phyloP scores from a whole-genome alignment of 64 coral and sea anemone genomes.

The Montipora foliosa region DNA sequence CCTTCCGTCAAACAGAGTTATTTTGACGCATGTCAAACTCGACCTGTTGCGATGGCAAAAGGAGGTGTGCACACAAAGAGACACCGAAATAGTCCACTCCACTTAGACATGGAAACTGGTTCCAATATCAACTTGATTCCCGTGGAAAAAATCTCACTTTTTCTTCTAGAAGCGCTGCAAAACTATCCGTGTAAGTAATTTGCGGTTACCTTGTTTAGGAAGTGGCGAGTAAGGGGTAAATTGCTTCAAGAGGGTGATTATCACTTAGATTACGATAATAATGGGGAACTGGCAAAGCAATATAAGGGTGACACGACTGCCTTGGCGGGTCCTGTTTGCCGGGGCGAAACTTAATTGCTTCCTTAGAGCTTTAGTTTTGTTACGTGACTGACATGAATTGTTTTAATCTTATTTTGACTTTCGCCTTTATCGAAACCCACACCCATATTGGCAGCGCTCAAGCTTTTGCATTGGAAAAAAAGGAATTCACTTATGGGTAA shows the following conservation, averaged over 20 bases:
- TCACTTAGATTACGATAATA: slow-evolving; percentile 61
- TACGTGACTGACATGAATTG: slow-evolving; percentile 27
- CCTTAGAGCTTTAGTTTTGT: not conserved
- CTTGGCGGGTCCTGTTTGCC: slow-evolving; percentile 22
- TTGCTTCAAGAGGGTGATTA: slow-evolving; percentile 63
- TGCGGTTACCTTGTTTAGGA: slow-evolving; percentile 48
- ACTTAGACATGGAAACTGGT: slow-evolving; percentile 35
- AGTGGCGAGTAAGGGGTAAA: slow-evolving; percentile 48
- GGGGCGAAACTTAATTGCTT: slow-evolving; percentile 34
- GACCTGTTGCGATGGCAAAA: slow-evolving; percentile 29
- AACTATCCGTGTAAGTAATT: slow-evolving; percentile 33
- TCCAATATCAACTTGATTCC: slow-evolving; percentile 26
- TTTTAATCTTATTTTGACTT: not conserved
- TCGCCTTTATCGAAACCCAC: slow-evolving; percentile 17
- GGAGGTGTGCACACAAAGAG: not conserved
- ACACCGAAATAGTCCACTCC: slow-evolving; percentile 7
- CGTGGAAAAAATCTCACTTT: slow-evolving; percentile 32
- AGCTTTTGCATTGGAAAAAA: not conserved
- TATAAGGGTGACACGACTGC: slow-evolving; percentile 38
- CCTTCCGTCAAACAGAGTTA: slow-evolving; percentile 36
- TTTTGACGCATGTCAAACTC: slow-evolving; percentile 44
- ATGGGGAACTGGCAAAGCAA: slow-evolving; percentile 16
- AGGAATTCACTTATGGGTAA: slow-evolving; percentile 23
- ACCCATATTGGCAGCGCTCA: not conserved
- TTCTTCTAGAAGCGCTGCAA: not conserved